Evolutionary conservation across 2,113 vertebrate genomes (phyloP).

Genomic region (Onychorhynchus coronatus): DNA sequence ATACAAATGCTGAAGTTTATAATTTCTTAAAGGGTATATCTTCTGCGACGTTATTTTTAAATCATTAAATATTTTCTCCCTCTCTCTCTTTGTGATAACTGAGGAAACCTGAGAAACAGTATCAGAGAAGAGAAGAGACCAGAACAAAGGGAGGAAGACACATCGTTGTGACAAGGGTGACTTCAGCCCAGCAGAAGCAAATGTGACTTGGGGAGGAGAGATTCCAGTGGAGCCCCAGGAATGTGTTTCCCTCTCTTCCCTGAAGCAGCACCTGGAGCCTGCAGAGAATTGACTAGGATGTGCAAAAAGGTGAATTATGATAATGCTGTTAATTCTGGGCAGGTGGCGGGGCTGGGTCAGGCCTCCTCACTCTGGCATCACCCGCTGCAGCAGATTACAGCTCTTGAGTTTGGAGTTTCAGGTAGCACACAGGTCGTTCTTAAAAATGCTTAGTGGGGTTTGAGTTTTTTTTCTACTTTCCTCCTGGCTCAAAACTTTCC

Average conservation of each 20-base stretch:
- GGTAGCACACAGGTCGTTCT: neutral
- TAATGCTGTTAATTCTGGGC: neutral
- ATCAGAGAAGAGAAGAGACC: slow-evolving; percentile 84
- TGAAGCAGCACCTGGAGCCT: neutral
- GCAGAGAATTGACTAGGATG: accelerated
- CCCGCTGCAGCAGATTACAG: neutral
- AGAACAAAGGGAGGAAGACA: slow-evolving; percentile 72
- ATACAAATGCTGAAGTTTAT: neutral
- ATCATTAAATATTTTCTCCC: neutral
- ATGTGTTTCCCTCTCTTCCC: neutral
- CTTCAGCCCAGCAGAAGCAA: slow-evolving; percentile 76
- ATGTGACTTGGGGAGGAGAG: slow-evolving; percentile 78
- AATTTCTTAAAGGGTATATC: neutral
- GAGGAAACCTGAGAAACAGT: slow-evolving; percentile 83
- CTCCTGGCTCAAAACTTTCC: neutral
- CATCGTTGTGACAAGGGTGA: slow-evolving; percentile 66
- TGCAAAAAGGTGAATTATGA: neutral
- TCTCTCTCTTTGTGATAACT: slow-evolving; percentile 57
- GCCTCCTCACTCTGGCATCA: neutral
- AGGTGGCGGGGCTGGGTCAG: neutral
- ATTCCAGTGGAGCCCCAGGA: neutral
- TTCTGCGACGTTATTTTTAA: too few relatives aligned
- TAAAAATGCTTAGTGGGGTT: neutral
- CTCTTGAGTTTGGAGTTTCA: neutral
- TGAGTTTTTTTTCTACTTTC: neutral